phyloP scores from a whole-genome alignment of 2,113 vertebrate genomes.

The Microtus ochrogaster region DNA sequence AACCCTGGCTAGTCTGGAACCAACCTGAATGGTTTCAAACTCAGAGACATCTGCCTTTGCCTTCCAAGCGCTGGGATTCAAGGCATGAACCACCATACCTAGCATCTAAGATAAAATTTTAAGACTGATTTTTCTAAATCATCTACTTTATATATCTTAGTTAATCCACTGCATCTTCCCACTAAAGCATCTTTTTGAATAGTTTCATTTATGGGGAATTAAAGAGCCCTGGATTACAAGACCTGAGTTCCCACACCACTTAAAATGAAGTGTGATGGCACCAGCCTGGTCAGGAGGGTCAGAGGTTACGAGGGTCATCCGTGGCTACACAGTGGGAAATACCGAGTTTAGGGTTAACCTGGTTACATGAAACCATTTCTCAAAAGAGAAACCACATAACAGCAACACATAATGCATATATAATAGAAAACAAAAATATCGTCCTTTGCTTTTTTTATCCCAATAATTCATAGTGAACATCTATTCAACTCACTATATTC shows the following conservation, averaged over 20 bases:
- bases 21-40: too few species aligned
- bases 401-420: background rate
- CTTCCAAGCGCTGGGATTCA: background rate
- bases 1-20: too few species aligned
- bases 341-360: too few species aligned
- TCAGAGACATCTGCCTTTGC: too few species aligned
- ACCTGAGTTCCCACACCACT: background rate
- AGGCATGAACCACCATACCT: background rate
- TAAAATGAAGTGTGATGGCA: background rate
- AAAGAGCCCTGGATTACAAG: background rate
- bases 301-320: background rate
- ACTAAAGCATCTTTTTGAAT: constrained; percentile 33
- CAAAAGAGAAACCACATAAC: background rate
- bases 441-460: background rate
- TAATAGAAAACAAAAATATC: constrained; percentile 21
- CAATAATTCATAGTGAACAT: constrained; percentile 23
- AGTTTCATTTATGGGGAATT: constrained; percentile 31
- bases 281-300: too few species aligned
- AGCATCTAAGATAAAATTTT: constrained; percentile 3
- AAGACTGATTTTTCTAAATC: constrained; percentile 11
- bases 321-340: too few species aligned
- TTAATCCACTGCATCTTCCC: constrained; percentile 25
- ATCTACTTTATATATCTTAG: background rate
- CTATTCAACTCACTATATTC: background rate
- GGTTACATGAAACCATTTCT: background rate